Conservation (phyloP, 2,113 vertebrate species). For the Megaptera novaeangliae region DNA sequence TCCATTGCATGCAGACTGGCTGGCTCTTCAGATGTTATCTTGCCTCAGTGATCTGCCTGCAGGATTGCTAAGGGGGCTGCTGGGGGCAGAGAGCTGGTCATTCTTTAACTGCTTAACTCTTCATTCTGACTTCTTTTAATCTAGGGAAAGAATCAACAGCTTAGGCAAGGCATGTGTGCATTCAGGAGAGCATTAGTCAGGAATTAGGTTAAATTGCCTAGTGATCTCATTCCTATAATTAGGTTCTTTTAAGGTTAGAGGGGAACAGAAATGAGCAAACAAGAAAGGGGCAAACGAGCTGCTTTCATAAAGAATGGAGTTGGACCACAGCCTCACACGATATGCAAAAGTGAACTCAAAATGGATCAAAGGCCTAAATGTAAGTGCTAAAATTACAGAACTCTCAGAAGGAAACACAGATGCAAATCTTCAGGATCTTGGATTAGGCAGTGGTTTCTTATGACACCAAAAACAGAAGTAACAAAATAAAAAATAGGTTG, state of each 20-base stretch:
- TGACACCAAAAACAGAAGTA: neutral
- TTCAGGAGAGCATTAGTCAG: neutral
- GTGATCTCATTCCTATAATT: neutral
- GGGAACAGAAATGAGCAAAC: neutral
- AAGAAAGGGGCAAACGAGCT: neutral
- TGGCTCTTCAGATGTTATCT: neutral
- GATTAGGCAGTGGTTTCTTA: neutral
- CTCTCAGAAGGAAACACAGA: neutral
- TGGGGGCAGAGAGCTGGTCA: neutral
- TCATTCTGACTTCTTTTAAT: neutral
- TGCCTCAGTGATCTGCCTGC: neutral
- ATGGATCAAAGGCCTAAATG: neutral
- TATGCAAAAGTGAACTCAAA: neutral
- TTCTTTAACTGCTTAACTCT: neutral
- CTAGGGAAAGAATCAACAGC: neutral
- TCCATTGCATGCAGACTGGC: neutral
- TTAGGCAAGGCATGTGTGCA: neutral
- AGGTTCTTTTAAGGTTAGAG: neutral
- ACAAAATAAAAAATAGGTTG: neutral
- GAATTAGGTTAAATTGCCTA: neutral
- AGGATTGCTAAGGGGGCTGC: neutral
- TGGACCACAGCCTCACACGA: neutral
- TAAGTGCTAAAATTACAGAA: neutral
- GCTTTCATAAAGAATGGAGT: neutral
- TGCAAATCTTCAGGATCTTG: too few relatives aligned